These are phyloP conservation scores for Cryptus armator DNA, from an alignment of 2,888 invertebrate genomes.

Conservation along the genomic window DNA sequence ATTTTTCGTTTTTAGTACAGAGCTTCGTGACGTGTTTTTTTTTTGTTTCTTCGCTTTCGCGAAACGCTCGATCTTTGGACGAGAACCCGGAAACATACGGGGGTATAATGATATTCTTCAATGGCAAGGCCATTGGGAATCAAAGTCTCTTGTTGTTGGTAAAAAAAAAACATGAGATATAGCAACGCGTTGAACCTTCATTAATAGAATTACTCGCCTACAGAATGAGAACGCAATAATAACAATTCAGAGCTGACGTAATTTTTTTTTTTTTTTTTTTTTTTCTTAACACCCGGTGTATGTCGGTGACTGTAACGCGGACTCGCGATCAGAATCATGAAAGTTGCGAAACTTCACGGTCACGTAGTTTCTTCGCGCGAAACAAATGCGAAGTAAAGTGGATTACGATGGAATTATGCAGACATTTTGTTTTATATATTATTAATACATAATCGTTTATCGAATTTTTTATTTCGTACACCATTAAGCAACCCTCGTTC, in stretches of 20 bases:
- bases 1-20: neutral
- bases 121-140: neutral
- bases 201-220: slow-evolving; percentile 9
- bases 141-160: neutral
- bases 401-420: neutral
- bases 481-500: neutral
- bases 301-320: neutral
- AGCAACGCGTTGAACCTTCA: neutral
- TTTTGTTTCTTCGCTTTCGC: neutral
- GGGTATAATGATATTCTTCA: slow-evolving; percentile 24
- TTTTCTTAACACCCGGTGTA: neutral
- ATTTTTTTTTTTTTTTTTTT: neutral
- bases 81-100: slow-evolving; percentile 41
- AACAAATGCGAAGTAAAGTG: too few relatives aligned
- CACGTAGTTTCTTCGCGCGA: neutral
- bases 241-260: neutral
- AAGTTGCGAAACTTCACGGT: slow-evolving; percentile 18
- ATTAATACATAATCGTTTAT: neutral
- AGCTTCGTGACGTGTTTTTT: neutral
- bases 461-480: neutral
- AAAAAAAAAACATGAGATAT: slow-evolving; percentile 1
- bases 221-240: slow-evolving; percentile 1
- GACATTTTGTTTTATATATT: neutral
- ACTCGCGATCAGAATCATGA: neutral
- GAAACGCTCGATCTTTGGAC: slow-evolving; percentile 3